Evolutionary conservation across 2,113 vertebrate genomes (phyloP), one percentile per base, ranked within the genome.

Genomic region (Capreolus pygargus): DNA sequence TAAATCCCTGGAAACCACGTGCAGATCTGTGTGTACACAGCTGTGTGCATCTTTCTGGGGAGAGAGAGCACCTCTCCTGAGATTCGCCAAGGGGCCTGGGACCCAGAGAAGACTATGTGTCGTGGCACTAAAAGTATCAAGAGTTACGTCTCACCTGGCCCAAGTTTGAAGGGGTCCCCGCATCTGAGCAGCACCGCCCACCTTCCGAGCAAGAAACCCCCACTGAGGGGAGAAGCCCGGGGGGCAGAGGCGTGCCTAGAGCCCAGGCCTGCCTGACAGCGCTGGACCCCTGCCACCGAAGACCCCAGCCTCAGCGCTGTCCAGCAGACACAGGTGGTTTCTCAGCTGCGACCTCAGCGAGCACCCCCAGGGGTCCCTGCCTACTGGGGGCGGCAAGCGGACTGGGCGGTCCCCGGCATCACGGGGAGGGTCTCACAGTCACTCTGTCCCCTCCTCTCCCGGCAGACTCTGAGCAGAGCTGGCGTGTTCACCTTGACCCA

Each of bases 241-340:
- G n/a, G 81, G 47, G 23, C 88, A 25, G 36, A 83, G 64, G 10
- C 7, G 2, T 1, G 58, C 55, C 55, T 57, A 4, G 7, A 4
- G 3, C 36, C 10, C 25, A 23, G 25, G 12, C 9, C 67, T 27
- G 13, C 19, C 16, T 3, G 4, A 1, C 47, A 0, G n/a, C 3
- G 0, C 43, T 17, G 7, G 52, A 10, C 30, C 81, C 9, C 16
- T 23, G 17, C 67, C 14, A 3, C 19, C 3, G 30, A n/a, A 60
- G 76, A 30, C 52, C 6, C 19, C 16, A 3, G 14, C 52, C 45
- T 57, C 23, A 16, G 47, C 0, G 43, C 39, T 1, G 30, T 10
- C 79, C 25, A 9, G n/a, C 43, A 7, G 14, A 1, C 43, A 91
- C 57, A 55, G 28, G 54, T 1, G 4, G 6, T 45, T 27, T 33